phyloP scores from a whole-genome alignment of 2,888 invertebrate species.

The Syritta pipiens region DNA sequence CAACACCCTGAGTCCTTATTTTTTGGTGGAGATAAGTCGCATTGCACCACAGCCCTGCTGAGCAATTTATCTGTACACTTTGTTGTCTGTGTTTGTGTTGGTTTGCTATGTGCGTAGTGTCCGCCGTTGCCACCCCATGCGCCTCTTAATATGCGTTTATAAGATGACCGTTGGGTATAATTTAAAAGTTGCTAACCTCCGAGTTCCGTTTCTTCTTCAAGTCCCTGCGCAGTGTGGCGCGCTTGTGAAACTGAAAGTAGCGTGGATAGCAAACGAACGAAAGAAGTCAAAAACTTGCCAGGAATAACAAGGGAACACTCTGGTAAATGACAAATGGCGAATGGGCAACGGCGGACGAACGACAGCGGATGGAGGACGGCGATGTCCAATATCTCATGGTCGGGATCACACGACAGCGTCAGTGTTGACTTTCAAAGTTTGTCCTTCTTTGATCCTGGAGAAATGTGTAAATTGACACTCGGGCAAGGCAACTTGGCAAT shows the following conservation, averaged over 20 bases:
- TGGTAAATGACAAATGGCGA: too few species aligned
- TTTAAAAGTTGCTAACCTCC: conserved; percentile 61
- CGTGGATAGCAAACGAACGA: background rate
- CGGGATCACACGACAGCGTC: conserved; percentile 55
- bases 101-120: background rate
- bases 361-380: too few species aligned
- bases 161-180: conserved; percentile 63
- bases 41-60: conserved; percentile 33
- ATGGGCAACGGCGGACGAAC: too few species aligned
- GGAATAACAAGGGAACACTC: conserved; percentile 59
- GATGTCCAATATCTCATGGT: conserved; percentile 62
- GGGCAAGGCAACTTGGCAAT: conserved; percentile 52
- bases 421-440: conserved; percentile 67
- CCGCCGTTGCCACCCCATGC: conserved; percentile 6
- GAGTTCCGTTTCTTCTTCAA: conserved; percentile 13
- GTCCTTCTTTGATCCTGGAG: conserved; percentile 59
- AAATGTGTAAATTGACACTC: conserved; percentile 66
- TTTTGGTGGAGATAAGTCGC: conserved; percentile 31
- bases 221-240: background rate
- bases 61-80: conserved; percentile 28
- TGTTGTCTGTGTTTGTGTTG: background rate
- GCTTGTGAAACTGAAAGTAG: background rate
- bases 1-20: conserved; percentile 1
- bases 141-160: conserved; percentile 57
- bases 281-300: conserved; percentile 12